These are phyloP conservation scores for Neoscelio sp. DNA, from an alignment of 2,888 invertebrate genomes.

Conservation along the genomic window DNA sequence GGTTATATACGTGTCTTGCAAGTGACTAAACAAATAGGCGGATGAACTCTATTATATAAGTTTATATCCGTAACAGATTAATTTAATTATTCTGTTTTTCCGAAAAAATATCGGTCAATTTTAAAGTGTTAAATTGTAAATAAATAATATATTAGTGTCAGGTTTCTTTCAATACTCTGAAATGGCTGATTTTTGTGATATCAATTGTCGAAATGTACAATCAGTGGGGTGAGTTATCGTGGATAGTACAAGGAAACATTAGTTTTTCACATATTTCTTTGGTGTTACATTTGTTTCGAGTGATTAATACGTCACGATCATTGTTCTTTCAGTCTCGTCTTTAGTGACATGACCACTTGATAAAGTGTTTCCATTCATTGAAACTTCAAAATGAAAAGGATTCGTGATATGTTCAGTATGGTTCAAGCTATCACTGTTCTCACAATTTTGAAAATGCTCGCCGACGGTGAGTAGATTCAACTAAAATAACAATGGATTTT, in stretches of 20 bases:
- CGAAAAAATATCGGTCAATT: too few species aligned
- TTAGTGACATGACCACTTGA: slow-evolving; percentile 80
- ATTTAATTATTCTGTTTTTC: too few species aligned
- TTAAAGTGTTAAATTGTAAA: too few species aligned
- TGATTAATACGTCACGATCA: neutral
- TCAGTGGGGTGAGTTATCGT: slow-evolving; percentile 43
- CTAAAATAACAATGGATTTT: neutral
- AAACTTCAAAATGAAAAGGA: slow-evolving; percentile 86
- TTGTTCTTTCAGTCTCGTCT: slow-evolving; percentile 61
- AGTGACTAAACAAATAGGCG: too few species aligned
- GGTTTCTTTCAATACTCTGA: too few species aligned
- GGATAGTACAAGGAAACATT: too few species aligned
- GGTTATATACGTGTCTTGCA: too few species aligned
- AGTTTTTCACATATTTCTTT: neutral
- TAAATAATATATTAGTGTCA: too few species aligned
- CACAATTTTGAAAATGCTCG: slow-evolving; percentile 92
- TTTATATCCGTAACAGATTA: too few species aligned
- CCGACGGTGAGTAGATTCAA: slow-evolving; percentile 88
- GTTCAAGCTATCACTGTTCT: slow-evolving; percentile 94
- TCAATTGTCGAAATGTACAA: slow-evolving; percentile 1
- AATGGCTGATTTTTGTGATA: neutral
- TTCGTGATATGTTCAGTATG: slow-evolving; percentile 86
- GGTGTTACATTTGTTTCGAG: neutral
- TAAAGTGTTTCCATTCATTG: slow-evolving; percentile 68
- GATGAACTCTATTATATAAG: too few species aligned